These are phyloP conservation scores for Zaprionus ornatus DNA, from an alignment of 1,140 invertebrate species.

Conservation along the genomic window DNA sequence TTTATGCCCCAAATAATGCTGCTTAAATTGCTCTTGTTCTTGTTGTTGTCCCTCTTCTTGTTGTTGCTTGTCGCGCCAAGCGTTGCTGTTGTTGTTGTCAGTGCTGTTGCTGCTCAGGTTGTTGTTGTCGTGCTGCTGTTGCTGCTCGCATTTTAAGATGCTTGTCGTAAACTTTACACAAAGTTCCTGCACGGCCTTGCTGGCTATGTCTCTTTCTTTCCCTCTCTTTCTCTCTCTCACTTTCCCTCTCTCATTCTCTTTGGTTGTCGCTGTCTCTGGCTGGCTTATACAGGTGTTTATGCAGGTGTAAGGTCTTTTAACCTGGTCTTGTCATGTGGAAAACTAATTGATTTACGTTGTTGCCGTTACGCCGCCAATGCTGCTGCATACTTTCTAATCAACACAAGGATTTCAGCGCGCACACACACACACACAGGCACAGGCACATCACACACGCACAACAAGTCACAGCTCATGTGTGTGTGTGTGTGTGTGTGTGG, in stretches of 20 bases:
- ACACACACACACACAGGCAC: conserved; percentile 23
- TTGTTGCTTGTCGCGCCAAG: not conserved
- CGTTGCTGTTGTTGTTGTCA: conserved; percentile 4
- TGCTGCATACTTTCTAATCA: conserved; percentile 54
- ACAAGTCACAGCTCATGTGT: conserved; percentile 8
- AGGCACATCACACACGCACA: conserved; percentile 5
- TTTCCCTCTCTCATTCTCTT: not conserved
- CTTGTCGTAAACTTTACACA: conserved; percentile 45
- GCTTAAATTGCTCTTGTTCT: conserved; percentile 32
- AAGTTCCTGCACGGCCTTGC: conserved; percentile 19
- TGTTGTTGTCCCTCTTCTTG: conserved; percentile 11
- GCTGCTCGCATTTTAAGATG: conserved; percentile 45
- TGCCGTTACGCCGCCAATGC: conserved; percentile 45
- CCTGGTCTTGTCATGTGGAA: conserved; percentile 49
- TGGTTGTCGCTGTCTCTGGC: not conserved
- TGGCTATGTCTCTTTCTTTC: not conserved
- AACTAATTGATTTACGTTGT: conserved; percentile 56
- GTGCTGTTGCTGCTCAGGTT: conserved; percentile 1
- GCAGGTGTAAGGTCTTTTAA: conserved; percentile 37
- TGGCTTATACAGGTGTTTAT: conserved; percentile 31
- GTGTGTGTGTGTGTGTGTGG: conserved; percentile 18
- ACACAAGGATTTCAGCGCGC: conserved; percentile 42
- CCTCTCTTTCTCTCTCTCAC: not conserved
- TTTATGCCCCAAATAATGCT: conserved; percentile 51
- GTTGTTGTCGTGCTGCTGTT: conserved; percentile 3